Base-by-base conservation (phyloP, 2,113 vertebrate species). In the Poeciliopsis turrubarensis region DNA sequence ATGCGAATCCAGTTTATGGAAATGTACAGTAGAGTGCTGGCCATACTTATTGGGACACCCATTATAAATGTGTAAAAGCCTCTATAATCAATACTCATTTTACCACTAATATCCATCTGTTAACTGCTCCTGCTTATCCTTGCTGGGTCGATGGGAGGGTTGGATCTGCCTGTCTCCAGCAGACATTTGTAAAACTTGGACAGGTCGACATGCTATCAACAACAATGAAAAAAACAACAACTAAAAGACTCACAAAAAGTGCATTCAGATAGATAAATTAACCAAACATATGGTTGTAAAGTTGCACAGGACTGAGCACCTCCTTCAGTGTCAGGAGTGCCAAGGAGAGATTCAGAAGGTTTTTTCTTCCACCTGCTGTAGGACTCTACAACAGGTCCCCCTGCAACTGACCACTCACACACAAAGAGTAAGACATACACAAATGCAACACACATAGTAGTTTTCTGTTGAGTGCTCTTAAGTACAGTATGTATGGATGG, bases 11-110 rank as follows among this genome's bases (percentile, higher is more conserved):
- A 70, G 77, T 68, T 44, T 51, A 71, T 71, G 68, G 70, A 69
- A 70, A 86, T 75, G 79, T 82, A 66, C 13, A 15, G 78, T 81
- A 66, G 5, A 15, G 22, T 11, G 19, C 51, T 3, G 9, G 51
- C 51, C 51, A 57, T 7, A 57, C n/a, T 57, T 10, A 57, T 9
- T n/a, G 10, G 25, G 25, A 57, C 22, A n/a, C 51, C 25, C 7
- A 8, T 25, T 25, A 54, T 54, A 54, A 7, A 54, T 25, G 51
- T 57, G 51, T 57, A 57, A 57, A 57, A 25, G 19, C 22, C 51
- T 57, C 51, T n/a, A 10, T n/a, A 57, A 57, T 57, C 17, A 57
- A 57, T 25, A 54, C 0, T 9, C 17, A 9, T 11, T 57, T 57
- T n/a, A 57, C 22, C 51, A 19, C 22, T n/a, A 57, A 25, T 10